Evolutionary conservation across 2,888 invertebrate species (phyloP).

Genomic region (Seira sanloemensis): DNA sequence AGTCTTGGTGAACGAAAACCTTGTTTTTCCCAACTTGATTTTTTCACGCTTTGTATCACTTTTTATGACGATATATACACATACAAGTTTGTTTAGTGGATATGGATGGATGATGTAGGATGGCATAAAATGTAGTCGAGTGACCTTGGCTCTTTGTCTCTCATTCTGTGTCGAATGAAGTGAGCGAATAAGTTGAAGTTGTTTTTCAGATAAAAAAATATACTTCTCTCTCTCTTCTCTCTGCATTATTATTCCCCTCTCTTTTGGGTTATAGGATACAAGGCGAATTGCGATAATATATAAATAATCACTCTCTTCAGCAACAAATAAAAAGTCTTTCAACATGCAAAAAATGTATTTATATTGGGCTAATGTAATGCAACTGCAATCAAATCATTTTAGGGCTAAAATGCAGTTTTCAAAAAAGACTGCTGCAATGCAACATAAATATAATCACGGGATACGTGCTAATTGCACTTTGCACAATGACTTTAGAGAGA

Average conservation of each 20-base stretch:
- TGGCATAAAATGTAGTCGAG: neutral
- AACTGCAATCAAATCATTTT: neutral
- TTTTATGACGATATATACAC: neutral
- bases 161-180: neutral
- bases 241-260: neutral
- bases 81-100: neutral
- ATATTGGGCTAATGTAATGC: neutral
- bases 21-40: constrained; percentile 10
- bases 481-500: no score
- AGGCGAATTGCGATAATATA: neutral
- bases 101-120: constrained; percentile 17
- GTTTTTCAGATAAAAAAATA: no score
- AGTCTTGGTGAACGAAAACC: neutral
- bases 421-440: neutral
- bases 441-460: neutral
- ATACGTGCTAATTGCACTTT: constrained; percentile 10
- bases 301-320: neutral
- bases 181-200: neutral
- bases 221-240: neutral
- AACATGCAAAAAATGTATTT: neutral
- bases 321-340: neutral
- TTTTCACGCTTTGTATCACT: neutral
- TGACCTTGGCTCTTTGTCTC: constrained; percentile 51
- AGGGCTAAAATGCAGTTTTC: constrained; percentile 11
- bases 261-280: no score